These are phyloP conservation scores for Regulus satrapa DNA, from an alignment of 2,113 vertebrate species.

Conservation along the genomic window DNA sequence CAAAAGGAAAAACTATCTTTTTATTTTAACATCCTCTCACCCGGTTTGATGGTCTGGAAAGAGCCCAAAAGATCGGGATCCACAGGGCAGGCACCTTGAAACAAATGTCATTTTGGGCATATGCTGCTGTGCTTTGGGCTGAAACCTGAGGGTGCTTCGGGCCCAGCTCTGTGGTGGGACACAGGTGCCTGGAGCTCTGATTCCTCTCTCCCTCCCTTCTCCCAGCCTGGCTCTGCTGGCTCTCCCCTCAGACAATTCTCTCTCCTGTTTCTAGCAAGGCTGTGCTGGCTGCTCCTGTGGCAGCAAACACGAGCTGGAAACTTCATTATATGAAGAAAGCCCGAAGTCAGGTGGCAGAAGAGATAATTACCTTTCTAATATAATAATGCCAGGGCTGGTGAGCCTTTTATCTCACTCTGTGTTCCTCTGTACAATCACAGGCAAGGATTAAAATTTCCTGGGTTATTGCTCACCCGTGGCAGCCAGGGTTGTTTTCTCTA, in stretches of 20 bases:
- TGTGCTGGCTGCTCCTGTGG: neutral
- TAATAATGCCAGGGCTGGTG: constrained; percentile 27
- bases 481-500: neutral
- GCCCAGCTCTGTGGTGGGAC: neutral
- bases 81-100: neutral
- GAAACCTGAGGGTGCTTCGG: neutral
- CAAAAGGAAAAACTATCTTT: fast-evolving
- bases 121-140: neutral
- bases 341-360: constrained; percentile 12
- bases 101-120: neutral
- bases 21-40: neutral
- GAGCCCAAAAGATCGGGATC: neutral
- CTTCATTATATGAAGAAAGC: neutral
- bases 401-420: constrained; percentile 46
- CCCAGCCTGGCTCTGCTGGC: neutral
- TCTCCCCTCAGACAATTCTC: neutral
- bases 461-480: neutral
- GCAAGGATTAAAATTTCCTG: constrained; percentile 28
- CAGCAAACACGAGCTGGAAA: neutral
- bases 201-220: neutral
- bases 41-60: neutral
- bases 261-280: neutral
- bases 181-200: neutral
- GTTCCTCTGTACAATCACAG: constrained; percentile 13
- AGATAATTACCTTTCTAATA: constrained; percentile 66